phyloP scores from a whole-genome alignment of 2,888 invertebrate genomes.

The Tigriopus californicus region DNA sequence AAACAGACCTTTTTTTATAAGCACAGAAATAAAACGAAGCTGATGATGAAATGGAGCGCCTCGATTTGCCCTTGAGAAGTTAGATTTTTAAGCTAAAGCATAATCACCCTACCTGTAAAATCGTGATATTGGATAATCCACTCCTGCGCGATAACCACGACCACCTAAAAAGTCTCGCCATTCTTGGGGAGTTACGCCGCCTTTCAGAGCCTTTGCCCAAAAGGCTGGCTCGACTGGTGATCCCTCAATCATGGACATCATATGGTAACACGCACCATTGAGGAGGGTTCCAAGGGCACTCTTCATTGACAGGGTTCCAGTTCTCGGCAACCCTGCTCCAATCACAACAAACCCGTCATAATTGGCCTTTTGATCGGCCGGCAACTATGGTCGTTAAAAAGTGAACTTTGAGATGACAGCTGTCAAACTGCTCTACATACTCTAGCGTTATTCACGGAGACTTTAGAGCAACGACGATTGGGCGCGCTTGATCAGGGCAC shows the following conservation, averaged over 20 bases:
- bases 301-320: not conserved
- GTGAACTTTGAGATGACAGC: too few relatives aligned
- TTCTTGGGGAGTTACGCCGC: not conserved
- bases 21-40: not conserved
- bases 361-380: not conserved
- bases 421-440: too few relatives aligned
- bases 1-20: not conserved
- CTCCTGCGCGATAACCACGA: not conserved
- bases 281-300: not conserved
- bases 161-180: not conserved
- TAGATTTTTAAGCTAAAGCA: too few relatives aligned
- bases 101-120: not conserved
- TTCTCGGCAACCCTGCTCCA: constrained; percentile 1
- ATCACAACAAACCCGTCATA: constrained; percentile 2
- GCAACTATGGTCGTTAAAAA: too few relatives aligned
- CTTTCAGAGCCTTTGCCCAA: not conserved
- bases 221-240: not conserved
- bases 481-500: too few relatives aligned
- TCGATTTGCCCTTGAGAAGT: too few relatives aligned
- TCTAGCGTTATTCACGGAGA: too few relatives aligned
- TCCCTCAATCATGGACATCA: not conserved
- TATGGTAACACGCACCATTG: not conserved
- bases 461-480: too few relatives aligned
- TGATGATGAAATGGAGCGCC: not conserved
- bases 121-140: not conserved